These are phyloP conservation scores for Willisornis vidua DNA, from an alignment of 2,113 vertebrate genomes.

Conservation along the genomic window DNA sequence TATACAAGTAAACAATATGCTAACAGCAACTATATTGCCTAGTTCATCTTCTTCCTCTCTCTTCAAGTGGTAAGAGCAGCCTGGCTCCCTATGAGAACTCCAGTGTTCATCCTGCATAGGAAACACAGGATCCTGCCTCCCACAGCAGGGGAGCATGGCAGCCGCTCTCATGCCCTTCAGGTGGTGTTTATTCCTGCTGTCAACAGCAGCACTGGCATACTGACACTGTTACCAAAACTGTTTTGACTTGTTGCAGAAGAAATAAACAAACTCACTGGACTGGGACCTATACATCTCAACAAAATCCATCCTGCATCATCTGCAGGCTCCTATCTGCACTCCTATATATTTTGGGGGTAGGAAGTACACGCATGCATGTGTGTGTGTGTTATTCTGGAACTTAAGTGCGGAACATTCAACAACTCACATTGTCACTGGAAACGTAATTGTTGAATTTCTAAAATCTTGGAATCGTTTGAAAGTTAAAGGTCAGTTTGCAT, in stretches of 20 bases:
- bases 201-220: background rate
- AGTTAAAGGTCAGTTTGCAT: slow-evolving; percentile 29
- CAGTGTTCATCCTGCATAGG: background rate
- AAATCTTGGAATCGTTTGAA: background rate
- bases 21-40: background rate
- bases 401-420: background rate
- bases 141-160: background rate
- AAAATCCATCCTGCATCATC: background rate
- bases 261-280: background rate
- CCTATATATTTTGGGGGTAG: background rate
- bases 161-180: background rate
- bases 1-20: background rate
- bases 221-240: background rate
- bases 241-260: background rate
- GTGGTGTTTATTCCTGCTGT: slow-evolving; percentile 12
- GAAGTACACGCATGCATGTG: rapidly evolving
- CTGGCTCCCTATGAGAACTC: background rate
- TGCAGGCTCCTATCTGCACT: background rate
- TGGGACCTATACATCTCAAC: background rate
- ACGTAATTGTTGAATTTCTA: background rate
- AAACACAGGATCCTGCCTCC: background rate
- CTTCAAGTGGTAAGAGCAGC: background rate
- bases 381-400: background rate
- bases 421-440: background rate
- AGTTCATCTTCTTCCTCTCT: background rate